phyloP scores from a whole-genome alignment of 2,797 vertebrate genomes.

The Hydrophis major region DNA sequence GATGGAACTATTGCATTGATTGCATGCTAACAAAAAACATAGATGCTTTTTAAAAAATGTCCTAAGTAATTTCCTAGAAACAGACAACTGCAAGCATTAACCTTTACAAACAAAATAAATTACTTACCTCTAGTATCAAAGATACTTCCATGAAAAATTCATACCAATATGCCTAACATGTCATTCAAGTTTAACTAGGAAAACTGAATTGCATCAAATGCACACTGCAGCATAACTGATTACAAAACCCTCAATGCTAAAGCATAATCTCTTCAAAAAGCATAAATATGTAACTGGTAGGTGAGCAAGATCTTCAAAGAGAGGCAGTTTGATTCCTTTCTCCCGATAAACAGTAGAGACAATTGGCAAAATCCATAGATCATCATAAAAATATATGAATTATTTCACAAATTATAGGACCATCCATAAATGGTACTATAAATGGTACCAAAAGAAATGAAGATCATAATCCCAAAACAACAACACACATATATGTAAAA shows the following conservation, averaged over 20 bases:
- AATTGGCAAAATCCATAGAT: background rate
- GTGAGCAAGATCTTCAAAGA: background rate
- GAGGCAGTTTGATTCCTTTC: background rate
- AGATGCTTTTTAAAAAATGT: background rate
- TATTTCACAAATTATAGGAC: background rate
- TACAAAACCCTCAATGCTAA: background rate
- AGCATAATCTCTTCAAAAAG: background rate
- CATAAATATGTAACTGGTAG: background rate
- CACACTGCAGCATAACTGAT: background rate
- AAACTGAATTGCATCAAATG: background rate
- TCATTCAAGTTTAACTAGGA: background rate
- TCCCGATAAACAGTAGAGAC: background rate
- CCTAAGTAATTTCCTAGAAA: background rate
- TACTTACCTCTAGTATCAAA: slow-evolving; percentile 19
- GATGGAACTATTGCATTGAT: background rate
- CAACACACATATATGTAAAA: background rate
- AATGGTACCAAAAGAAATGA: background rate
- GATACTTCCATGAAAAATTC: slow-evolving; percentile 2
- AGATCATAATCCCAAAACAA: background rate
- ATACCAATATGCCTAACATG: background rate
- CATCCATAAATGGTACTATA: background rate
- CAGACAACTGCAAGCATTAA: background rate
- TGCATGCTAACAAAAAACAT: background rate
- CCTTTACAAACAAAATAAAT: background rate
- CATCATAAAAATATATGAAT: background rate